Evolutionary conservation across 2,797 vertebrate species (phyloP), one percentile per base, ranked within the genome.

Genomic region (Philypnodon macrostomus): DNA sequence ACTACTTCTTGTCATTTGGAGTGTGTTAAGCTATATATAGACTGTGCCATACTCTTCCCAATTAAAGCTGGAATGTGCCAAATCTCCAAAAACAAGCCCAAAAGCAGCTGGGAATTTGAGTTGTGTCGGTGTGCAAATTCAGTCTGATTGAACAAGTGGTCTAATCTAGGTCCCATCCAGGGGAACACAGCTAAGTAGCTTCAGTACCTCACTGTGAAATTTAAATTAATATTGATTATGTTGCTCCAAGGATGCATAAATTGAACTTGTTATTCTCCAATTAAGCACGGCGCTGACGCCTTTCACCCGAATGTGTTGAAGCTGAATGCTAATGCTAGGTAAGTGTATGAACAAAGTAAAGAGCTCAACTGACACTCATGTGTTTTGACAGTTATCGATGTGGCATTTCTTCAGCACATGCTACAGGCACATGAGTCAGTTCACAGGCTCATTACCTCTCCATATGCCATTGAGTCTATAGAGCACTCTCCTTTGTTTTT

Each of bases 221-320:
- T 68, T 68, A 67, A 87, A 87, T 85, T 82, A 82, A 74, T 85
- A 84, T 85, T 80, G 84, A 86, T 87, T 78, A 82, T 80, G 76
- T 81, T 71, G 59, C 85, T 79, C 67, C 34, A 54, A 79, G 83
- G 76, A 76, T 16, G 52, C 82, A 86, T 82, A 77, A 79, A 85
- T 86, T 84, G 58, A 67, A 84, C 67, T 67, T 65, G 61, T 77
- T 81, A 83, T 86, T 85, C 81, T 72, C 73, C 73, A 85, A 85
- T 86, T 86, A 84, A 60, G 62, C 63, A 37, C 23, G 60, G 40
- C 63, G 74, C 68, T 15, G 42, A 44, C 35, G 64, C 77, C 78
- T 73, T n/a, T 73, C 29, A 34, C 47, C 61, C 56, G 59, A 65
- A 58, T 56, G 30, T 34, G 40, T 63, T 26, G 38, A 45, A 53